Conservation (phyloP, 1,140 invertebrate genomes). For the Hydropsyche tenuis region DNA sequence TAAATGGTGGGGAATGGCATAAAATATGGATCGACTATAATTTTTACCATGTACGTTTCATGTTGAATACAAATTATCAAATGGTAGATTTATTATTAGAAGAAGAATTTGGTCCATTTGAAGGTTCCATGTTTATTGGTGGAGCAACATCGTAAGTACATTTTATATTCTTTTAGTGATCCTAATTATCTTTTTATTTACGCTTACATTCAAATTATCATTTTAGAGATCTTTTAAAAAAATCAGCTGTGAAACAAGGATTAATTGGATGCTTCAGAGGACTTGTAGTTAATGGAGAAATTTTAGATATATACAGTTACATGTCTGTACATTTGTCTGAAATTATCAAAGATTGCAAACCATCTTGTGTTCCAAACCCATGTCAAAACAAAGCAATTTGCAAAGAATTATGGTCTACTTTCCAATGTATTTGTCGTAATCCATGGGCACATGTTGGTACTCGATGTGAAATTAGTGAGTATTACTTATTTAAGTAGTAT, state of each 20-base stretch:
- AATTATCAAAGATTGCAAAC: constrained; percentile 91
- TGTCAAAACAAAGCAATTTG: constrained; percentile 90
- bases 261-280: constrained; percentile 93
- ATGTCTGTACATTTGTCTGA: constrained; percentile 91
- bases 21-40: constrained; percentile 95
- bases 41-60: constrained; percentile 91
- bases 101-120: constrained; percentile 89
- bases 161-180: constrained; percentile 35
- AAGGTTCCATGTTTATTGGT: constrained; percentile 91
- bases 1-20: constrained; percentile 94
- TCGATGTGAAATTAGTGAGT: constrained; percentile 85
- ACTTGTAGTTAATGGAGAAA: constrained; percentile 88
- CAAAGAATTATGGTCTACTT: constrained; percentile 91
- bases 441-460: constrained; percentile 88
- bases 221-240: constrained; percentile 77
- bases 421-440: constrained; percentile 89
- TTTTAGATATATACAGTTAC: constrained; percentile 89
- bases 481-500: constrained; percentile 2
- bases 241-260: constrained; percentile 82
- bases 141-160: constrained; percentile 82
- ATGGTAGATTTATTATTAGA: constrained; percentile 85
- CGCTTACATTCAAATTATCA: constrained; percentile 16
- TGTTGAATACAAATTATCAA: constrained; percentile 87
- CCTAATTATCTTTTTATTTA: not conserved
- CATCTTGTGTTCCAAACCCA: constrained; percentile 91